Base-by-base conservation (phyloP, 1,140 invertebrate genomes). In the Heliconius himera region DNA sequence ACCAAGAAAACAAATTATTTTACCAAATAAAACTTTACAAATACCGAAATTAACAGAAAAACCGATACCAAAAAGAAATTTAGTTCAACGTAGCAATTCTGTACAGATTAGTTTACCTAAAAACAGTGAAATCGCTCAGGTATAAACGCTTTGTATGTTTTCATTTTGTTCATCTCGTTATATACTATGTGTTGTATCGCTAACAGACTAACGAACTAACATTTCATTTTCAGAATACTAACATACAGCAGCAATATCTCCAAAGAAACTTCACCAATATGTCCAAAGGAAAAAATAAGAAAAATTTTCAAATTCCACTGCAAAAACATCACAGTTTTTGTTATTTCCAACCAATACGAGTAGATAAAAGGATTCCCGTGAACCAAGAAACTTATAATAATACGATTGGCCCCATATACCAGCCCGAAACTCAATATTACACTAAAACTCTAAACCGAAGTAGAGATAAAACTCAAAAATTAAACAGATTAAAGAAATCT, bases 251-350 rank as follows among this genome's bases (percentile, higher is more conserved):
- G 83, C 94, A 95, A 84, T 95, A 94, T 85, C 91, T 92, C 79
- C 94, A 95, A 90, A 90, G 93, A 83, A 94, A 94, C 84, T 93
- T 93, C 76, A 91, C 91, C 82, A 95, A 94, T 83, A 92, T 89
- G 72, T 87, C 90, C 16, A 95, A 94, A 89, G 91, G 89, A 51
- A 95, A 95, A 88, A 93, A 94, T 82, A 95, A 95, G 90, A 95
- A 95, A 86, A 95, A 96, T 79, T 95, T 96, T 78, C 95, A 96
- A 88, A 94, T 96, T 82, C 96, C 96, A 1, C 84, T 96, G 36
- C 96, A 96, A 87, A 96, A 96, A 89, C 96, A 96, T 90, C 96
- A 96, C 89, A 96, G 96, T 86, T 96, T 96, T 85, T 94, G 94
- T 80, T 96, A 96, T 85, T 96, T 96, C 79, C 96, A 96, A 92